A percentile compares a stretch with the other conserved stretches of the same genome.
Evolutionary conservation across 2,888 invertebrate species (phyloP).

Genomic region (Drosophila tripunctata): DNA sequence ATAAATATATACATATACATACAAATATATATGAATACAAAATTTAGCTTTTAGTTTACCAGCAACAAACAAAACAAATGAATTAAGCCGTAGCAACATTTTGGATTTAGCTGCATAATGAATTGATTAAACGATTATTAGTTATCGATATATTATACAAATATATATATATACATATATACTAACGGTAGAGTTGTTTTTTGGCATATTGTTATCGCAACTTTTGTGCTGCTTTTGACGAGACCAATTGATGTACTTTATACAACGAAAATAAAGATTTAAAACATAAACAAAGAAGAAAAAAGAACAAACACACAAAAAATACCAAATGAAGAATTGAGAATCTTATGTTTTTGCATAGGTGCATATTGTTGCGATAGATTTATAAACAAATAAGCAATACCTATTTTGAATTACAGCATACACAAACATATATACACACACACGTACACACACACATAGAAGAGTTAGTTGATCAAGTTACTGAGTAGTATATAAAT

Average conservation of each 20-base stretch:
- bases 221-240: constrained; percentile 80
- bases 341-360: constrained; percentile 77
- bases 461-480: constrained; percentile 50
- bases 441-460: constrained; percentile 38
- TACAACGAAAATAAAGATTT: constrained; percentile 63
- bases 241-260: constrained; percentile 80
- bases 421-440: constrained; percentile 29
- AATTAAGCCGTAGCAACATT: constrained; percentile 70
- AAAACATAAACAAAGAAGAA: constrained; percentile 15
- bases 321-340: constrained; percentile 19
- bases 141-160: constrained; percentile 71
- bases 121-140: constrained; percentile 71
- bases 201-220: constrained; percentile 75
- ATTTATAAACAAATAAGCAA: constrained; percentile 50
- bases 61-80: constrained; percentile 23
- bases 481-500: constrained; percentile 68
- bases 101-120: constrained; percentile 74
- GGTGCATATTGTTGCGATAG: constrained; percentile 72
- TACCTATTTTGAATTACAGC: constrained; percentile 58
- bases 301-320: constrained; percentile 21
- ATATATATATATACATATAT: constrained; percentile 40
- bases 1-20: constrained; percentile 40
- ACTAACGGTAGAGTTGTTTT: constrained; percentile 74
- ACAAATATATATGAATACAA: constrained; percentile 41
- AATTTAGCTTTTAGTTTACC: constrained; percentile 59